phyloP scores from a whole-genome alignment of 2,888 invertebrate genomes.

The Tipula lateralis region DNA sequence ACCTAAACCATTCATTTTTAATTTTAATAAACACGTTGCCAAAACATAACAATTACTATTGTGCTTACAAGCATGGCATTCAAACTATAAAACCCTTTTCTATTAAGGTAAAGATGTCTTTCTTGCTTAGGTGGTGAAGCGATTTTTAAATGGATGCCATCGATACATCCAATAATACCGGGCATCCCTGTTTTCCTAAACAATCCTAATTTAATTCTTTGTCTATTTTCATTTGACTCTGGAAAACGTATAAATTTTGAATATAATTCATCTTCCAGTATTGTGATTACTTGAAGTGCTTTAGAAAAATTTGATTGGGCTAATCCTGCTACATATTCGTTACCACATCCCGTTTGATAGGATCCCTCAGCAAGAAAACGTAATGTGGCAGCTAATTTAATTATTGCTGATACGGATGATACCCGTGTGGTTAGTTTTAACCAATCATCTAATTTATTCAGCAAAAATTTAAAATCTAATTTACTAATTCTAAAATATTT shows the following conservation, averaged over 20 bases:
- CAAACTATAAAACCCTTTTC: not conserved
- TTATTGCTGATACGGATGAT: not conserved
- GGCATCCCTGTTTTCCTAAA: not conserved
- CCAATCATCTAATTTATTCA: no score
- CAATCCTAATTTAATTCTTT: not conserved
- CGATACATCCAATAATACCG: not conserved
- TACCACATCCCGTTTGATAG: not conserved
- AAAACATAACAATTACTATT: no score
- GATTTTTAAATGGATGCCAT: not conserved
- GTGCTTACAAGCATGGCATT: not conserved
- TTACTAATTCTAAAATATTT: no score
- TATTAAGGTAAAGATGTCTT: not conserved
- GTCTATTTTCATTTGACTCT: not conserved
- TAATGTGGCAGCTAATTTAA: not conserved
- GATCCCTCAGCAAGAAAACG: not conserved
- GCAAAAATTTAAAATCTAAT: no score
- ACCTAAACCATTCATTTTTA: constrained; percentile 13
- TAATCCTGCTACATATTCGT: not conserved
- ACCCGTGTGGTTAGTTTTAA: no score
- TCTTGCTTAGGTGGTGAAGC: not conserved
- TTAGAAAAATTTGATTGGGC: not conserved
- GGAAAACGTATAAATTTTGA: not conserved
- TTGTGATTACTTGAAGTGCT: no score
- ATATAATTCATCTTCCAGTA: not conserved
- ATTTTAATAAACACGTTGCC: no score